Base-by-base conservation (phyloP, 23 tunicate species). In the Diplosoma virens region DNA sequence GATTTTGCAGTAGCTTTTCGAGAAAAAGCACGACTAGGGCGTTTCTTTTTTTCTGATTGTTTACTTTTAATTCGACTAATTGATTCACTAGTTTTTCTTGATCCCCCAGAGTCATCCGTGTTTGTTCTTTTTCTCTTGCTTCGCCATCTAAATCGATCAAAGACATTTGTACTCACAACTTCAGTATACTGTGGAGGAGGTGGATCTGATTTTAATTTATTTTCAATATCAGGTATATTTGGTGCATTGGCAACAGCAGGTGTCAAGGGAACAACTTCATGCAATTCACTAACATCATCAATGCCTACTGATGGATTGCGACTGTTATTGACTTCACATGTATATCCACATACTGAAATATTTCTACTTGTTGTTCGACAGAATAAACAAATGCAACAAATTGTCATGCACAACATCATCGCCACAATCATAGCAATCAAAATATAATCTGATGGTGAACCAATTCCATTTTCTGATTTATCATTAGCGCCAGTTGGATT, bases 261-360 rank as follows among this genome's bases (percentile, higher is more conserved):
- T 18, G 97, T 92, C 0, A 92, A 58, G 22, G 97, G 97, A 60
- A 92, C 97, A 23, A 92, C 97, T 50, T 92, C 97, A 76, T 92
- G 97, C 4, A 92, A 50, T 70, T 92, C 97, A 81, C 88, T 82
- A 33, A 80, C 50, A 60, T 92, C 87, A 46, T 92, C 97, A 16
- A 32, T 37, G 27, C 72, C 74, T 22, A 80, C 56, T 46, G 96
- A 71, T 18, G 76, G 34, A 30, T 67, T 74, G 14, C 81, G 80
- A n/a, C n/a, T n/a, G 46, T 92, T 82, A 53, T 80, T 85, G 65
- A 92, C 66, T 53, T 92, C 97, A 75, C 87, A 92, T 59, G 81
- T 82, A 26, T 79, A 71, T 29, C 97, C 97, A 67, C 97, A 92
- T 33, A 92, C 61, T n/a, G 83, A 53, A 33, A 59, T 67, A 46